Percentiles rank a stretch among this genome's conserved stretches.
These are phyloP conservation scores for Ceryle rudis DNA, from an alignment of 2,797 vertebrate species.

Conservation along the genomic window DNA sequence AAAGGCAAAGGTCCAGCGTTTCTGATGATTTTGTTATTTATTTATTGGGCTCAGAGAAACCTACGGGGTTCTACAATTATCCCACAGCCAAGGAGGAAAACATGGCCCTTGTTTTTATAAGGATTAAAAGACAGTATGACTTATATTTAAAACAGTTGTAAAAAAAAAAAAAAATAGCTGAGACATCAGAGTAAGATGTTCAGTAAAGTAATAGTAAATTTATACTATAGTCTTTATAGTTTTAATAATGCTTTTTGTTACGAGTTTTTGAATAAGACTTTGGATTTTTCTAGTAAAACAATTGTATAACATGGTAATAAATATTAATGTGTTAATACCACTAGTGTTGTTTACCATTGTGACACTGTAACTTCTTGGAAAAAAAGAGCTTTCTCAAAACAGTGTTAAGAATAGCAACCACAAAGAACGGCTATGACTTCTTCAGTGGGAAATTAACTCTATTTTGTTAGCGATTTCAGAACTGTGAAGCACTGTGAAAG, in stretches of 20 bases:
- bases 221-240: background rate
- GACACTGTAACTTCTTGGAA: background rate
- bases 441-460: background rate
- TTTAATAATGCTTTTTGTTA: background rate
- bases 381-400: background rate
- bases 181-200: background rate
- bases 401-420: background rate
- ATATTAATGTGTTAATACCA: background rate
- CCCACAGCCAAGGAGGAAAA: background rate
- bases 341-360: background rate
- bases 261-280: background rate
- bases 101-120: background rate
- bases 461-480: rapidly evolving
- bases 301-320: background rate
- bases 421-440: background rate
- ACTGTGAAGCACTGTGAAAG: background rate
- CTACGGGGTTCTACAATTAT: background rate
- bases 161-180: background rate
- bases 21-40: background rate
- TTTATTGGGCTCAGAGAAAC: background rate
- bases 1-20: background rate
- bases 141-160: background rate
- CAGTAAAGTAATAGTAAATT: background rate
- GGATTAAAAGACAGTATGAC: background rate
- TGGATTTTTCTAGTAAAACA: background rate